These are phyloP conservation scores for Neolamprologus longior DNA, from an alignment of 2,113 vertebrate genomes.

Conservation along the genomic window DNA sequence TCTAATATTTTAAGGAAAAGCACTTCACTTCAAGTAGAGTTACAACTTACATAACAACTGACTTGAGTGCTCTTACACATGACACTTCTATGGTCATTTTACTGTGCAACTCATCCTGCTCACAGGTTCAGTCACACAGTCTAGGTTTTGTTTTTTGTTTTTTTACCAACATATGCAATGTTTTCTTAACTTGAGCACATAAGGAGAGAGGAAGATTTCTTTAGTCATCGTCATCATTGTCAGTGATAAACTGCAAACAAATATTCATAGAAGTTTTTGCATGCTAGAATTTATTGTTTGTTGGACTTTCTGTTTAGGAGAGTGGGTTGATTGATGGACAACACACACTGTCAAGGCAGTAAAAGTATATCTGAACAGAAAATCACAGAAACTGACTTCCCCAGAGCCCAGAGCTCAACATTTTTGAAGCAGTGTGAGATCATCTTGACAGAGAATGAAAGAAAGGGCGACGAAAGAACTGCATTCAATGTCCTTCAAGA, in stretches of 20 bases:
- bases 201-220: not conserved
- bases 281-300: not conserved
- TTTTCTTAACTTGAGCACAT: not conserved
- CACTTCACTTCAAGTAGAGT: not conserved
- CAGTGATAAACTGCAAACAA: not conserved
- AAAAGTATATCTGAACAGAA: not conserved
- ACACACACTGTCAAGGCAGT: not conserved
- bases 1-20: not conserved
- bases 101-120: not conserved
- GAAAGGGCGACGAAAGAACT: accelerated
- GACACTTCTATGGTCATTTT: not conserved
- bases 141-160: accelerated
- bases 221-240: not conserved
- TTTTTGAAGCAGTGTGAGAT: not conserved
- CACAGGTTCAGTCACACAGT: not conserved
- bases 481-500: not conserved
- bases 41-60: not conserved
- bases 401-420: not conserved
- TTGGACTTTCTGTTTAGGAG: not conserved
- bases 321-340: not conserved
- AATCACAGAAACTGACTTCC: not conserved
- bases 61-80: not conserved
- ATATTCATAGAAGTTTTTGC: not conserved
- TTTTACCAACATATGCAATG: not conserved
- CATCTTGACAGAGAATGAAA: not conserved